Percentiles rank a stretch among this genome's conserved stretches.
These are phyloP conservation scores for Lepidocyrtinus sp. DNA, from an alignment of 2,888 invertebrate genomes.

Conservation along the genomic window DNA sequence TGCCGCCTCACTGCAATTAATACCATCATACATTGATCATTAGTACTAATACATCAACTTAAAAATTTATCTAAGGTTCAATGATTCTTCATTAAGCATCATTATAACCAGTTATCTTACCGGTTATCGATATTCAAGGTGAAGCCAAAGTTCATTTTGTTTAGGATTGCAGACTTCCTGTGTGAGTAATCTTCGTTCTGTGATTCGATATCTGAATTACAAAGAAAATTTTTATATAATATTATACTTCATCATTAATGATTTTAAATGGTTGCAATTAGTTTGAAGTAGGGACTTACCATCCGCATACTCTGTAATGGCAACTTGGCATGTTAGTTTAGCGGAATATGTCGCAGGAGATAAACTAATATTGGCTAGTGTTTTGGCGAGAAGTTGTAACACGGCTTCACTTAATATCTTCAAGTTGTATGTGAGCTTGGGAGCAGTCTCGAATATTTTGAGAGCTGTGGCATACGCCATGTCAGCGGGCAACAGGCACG, in stretches of 20 bases:
- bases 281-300: conserved; percentile 73
- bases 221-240: conserved; percentile 23
- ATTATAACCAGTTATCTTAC: conserved; percentile 71
- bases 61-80: neutral
- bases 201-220: conserved; percentile 69
- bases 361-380: conserved; percentile 73
- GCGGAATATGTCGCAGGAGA: conserved; percentile 72
- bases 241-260: neutral
- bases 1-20: conserved; percentile 33
- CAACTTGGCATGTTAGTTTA: conserved; percentile 79
- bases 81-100: neutral
- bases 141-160: conserved; percentile 78
- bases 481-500: conserved; percentile 91
- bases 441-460: conserved; percentile 80
- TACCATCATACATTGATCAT: conserved; percentile 5
- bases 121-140: conserved; percentile 77
- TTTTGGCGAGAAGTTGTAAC: conserved; percentile 76
- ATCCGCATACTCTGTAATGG: conserved; percentile 78
- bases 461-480: conserved; percentile 88
- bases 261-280: neutral
- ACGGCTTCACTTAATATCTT: conserved; percentile 78
- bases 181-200: conserved; percentile 57
- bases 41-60: too few species aligned
- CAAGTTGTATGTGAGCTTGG: conserved; percentile 74
- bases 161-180: conserved; percentile 72